Evolutionary conservation across 2,888 invertebrate genomes (phyloP), one percentile per base, ranked within the genome.

Genomic region (Scaptodrosophila latifasciaeformis): DNA sequence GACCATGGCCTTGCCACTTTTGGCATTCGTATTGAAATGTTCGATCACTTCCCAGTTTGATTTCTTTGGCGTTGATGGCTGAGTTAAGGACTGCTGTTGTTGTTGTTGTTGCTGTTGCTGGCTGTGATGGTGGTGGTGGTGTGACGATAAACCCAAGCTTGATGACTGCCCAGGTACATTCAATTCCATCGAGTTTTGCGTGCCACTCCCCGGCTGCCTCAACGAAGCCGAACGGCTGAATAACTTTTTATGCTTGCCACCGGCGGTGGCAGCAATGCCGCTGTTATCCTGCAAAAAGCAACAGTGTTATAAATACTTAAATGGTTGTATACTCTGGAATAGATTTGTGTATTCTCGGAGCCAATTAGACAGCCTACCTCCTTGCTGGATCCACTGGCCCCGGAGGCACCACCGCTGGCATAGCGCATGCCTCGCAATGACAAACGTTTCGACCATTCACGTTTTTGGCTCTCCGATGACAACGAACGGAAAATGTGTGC

Each of bases 1-100:
- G 58, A 89, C 89, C 82, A 90, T 89, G 59, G 88, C 89, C 70
- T 89, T 89, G 65, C 89, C 89, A 62, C 89, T 89, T 79, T 88
- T 90, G 21, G 90, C 89, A 60, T 87, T 89, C 45, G 89, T 88
- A 55, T 91, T 91, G 87, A 93, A 95, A 87, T 95, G 95, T 85
- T 95, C 94, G 78, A 95, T 95, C 69, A 95, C 95, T 85, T 95
- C 94, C 95, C 95, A 95, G 87, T 95, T 95, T 77, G 94, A 94
- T 85, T 94, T 94, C 85, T 91, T 90, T 2, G 91, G 89, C 1
- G 90, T 90, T 15, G 90, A 90, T 39, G 91, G 90, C 15, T 90
- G 87, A 61, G 90, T 84, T 39, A 86, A 83, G 72, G 86, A 24
- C 64, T 84, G 84, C 40, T 47, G 29, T 81, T 65, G 56, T 7